Evolutionary conservation across 1,140 invertebrate species (phyloP).

Genomic region (Tribolium madens): DNA sequence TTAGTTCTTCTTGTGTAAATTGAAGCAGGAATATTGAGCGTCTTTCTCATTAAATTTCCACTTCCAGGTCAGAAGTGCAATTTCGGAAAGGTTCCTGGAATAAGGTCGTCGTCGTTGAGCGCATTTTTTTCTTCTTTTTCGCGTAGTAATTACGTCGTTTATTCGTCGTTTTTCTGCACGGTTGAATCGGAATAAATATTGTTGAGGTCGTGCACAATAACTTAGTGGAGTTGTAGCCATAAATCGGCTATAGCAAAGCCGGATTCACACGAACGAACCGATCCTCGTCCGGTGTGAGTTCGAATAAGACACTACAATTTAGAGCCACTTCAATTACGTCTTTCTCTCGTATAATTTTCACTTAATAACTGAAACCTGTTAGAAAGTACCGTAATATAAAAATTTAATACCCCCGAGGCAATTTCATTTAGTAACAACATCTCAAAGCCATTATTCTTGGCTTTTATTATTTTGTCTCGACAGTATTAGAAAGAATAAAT

Average conservation of each 20-base stretch:
- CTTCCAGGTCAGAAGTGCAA: slow-evolving; percentile 5
- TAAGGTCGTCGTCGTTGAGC: background rate
- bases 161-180: slow-evolving; percentile 55
- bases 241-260: slow-evolving; percentile 50
- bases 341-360: slow-evolving; percentile 36
- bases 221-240: slow-evolving; percentile 54
- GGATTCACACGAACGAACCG: background rate
- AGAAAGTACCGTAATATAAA: slow-evolving; percentile 41
- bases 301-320: slow-evolving; percentile 35
- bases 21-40: background rate
- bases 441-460: slow-evolving; percentile 32
- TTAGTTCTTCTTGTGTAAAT: slow-evolving; percentile 15
- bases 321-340: slow-evolving; percentile 24
- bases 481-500: slow-evolving; percentile 30
- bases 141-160: slow-evolving; percentile 53
- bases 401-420: slow-evolving; percentile 34
- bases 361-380: slow-evolving; percentile 32
- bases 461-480: slow-evolving; percentile 34
- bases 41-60: background rate
- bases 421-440: slow-evolving; percentile 39
- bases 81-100: background rate
- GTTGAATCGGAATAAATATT: slow-evolving; percentile 53
- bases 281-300: background rate
- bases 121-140: background rate
- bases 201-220: slow-evolving; percentile 55